Percentiles rank a stretch among this genome's conserved stretches.
Evolutionary conservation across 1,140 invertebrate species (phyloP).

Genomic region (Dufourea novaeangliae): DNA sequence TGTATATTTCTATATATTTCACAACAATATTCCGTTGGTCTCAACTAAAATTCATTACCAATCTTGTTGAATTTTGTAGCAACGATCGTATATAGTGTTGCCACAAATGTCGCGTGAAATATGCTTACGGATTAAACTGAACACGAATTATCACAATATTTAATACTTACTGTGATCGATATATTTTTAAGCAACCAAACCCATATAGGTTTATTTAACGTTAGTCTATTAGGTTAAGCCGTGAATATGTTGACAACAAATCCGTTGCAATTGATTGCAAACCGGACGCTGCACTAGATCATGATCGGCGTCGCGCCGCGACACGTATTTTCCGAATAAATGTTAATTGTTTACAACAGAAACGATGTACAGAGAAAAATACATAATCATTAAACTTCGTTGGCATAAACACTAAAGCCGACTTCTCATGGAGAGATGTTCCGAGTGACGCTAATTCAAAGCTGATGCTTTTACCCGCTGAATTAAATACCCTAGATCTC

Average conservation of each 20-base stretch:
- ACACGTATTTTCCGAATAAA: background rate
- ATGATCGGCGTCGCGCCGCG: background rate
- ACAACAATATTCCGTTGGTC: background rate
- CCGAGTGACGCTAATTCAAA: constrained; percentile 32
- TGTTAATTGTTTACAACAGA: constrained; percentile 12
- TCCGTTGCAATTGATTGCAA: background rate
- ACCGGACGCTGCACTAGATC: background rate
- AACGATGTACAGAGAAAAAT: constrained; percentile 20
- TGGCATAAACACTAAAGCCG: constrained; percentile 46
- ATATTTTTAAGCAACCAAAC: constrained; percentile 8
- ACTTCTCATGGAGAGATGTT: constrained; percentile 22
- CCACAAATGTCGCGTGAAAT: background rate
- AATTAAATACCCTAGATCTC: background rate
- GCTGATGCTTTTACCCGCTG: constrained; percentile 29
- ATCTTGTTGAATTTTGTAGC: background rate
- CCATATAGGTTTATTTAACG: background rate
- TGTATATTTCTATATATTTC: background rate
- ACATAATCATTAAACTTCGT: constrained; percentile 24
- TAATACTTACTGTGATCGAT: constrained; percentile 29
- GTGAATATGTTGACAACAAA: background rate
- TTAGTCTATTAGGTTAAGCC: constrained; percentile 26
- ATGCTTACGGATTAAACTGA: background rate
- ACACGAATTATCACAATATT: background rate
- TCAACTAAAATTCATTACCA: constrained; percentile 11
- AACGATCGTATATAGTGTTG: background rate